These are phyloP conservation scores for Phodopus roborovskii DNA, from an alignment of 2,113 vertebrate species.

Conservation along the genomic window DNA sequence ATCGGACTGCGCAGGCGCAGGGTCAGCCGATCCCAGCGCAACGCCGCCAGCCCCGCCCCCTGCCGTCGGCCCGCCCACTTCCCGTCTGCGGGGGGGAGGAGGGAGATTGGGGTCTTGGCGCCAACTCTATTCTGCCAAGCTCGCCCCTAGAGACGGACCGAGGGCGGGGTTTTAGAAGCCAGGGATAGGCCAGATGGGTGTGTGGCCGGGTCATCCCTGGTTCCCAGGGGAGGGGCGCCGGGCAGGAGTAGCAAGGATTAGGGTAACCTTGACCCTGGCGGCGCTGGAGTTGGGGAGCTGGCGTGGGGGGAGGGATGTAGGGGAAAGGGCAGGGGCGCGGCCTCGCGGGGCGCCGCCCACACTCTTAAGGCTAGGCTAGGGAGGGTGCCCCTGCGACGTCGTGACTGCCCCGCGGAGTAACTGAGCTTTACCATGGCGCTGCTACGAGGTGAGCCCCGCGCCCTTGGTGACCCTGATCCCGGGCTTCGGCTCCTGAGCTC, in stretches of 20 bases:
- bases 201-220: background rate
- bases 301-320: background rate
- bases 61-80: rapidly evolving
- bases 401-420: rapidly evolving
- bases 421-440: constrained; percentile 73
- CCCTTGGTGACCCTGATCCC: background rate
- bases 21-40: background rate
- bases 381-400: rapidly evolving
- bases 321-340: constrained; percentile 31
- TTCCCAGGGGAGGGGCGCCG: rapidly evolving
- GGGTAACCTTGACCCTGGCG: rapidly evolving
- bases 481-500: background rate
- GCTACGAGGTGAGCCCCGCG: constrained; percentile 83
- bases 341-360: rapidly evolving
- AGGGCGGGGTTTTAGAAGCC: background rate
- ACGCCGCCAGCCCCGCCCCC: background rate
- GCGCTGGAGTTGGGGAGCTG: rapidly evolving
- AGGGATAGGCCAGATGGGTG: background rate
- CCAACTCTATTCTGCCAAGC: rapidly evolving
- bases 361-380: rapidly evolving
- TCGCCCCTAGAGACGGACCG: rapidly evolving
- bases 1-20: background rate
- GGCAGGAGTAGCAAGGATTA: rapidly evolving
- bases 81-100: rapidly evolving
- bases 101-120: rapidly evolving